Evolutionary conservation across 2,888 invertebrate species (phyloP).

Genomic region (Nymphalis c-album): DNA sequence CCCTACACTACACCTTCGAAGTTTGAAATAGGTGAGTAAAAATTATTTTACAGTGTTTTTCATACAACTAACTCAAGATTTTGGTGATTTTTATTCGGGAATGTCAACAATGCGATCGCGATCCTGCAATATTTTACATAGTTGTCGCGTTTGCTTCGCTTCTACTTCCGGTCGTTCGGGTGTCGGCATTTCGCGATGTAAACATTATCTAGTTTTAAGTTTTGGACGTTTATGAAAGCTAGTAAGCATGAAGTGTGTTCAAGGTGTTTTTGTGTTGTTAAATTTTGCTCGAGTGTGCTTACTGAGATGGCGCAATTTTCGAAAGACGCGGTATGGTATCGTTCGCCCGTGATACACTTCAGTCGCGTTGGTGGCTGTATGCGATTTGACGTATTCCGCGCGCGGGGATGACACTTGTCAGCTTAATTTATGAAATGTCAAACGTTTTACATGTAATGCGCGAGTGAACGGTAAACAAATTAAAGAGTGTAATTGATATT

Average conservation of each 20-base stretch:
- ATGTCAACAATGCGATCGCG: slow-evolving; percentile 88
- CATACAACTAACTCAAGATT: slow-evolving; percentile 83
- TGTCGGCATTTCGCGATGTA: slow-evolving; percentile 81
- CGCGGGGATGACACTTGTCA: slow-evolving; percentile 80
- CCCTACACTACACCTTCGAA: slow-evolving; percentile 83
- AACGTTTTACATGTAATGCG: slow-evolving; percentile 74
- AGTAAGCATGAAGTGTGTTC: slow-evolving; percentile 78
- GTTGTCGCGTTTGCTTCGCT: slow-evolving; percentile 87
- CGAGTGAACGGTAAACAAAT: slow-evolving; percentile 78
- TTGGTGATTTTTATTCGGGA: slow-evolving; percentile 84
- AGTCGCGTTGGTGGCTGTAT: slow-evolving; percentile 82
- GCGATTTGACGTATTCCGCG: slow-evolving; percentile 82
- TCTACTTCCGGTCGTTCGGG: slow-evolving; percentile 81
- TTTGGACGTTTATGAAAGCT: slow-evolving; percentile 70
- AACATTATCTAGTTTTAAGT: slow-evolving; percentile 79
- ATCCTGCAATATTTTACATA: slow-evolving; percentile 90
- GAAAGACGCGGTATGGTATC: slow-evolving; percentile 82
- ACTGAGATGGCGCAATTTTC: slow-evolving; percentile 83
- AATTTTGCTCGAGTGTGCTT: slow-evolving; percentile 79
- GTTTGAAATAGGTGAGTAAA: slow-evolving; percentile 88
- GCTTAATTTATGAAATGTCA: slow-evolving; percentile 80
- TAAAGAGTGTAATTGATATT: slow-evolving; percentile 70
- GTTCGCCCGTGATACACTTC: slow-evolving; percentile 82
- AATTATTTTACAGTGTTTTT: slow-evolving; percentile 79
- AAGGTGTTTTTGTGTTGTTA: slow-evolving; percentile 80